Base-by-base conservation (phyloP, 64 coral and sea anemone species). In the Porites australiensis region DNA sequence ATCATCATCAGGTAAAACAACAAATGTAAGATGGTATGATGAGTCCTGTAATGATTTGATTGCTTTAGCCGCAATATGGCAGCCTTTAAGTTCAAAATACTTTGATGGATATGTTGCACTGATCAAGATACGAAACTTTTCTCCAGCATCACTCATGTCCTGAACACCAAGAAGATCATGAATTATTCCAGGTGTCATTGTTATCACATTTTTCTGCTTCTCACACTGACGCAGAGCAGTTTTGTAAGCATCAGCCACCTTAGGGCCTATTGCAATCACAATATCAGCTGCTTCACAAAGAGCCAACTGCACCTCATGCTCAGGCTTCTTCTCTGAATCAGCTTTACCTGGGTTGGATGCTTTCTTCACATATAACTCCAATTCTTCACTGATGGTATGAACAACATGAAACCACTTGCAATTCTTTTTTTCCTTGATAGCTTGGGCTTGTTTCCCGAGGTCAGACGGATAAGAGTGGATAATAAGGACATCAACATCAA, bases 351-450 rank as follows among this genome's bases (percentile, higher is more conserved):
- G n/a, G n/a, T n/a, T n/a, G n/a, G n/a, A n/a, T n/a, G n/a, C n/a
- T n/a, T n/a, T n/a, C n/a, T n/a, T n/a, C n/a, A n/a, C n/a, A n/a
- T n/a, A n/a, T n/a, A n/a, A n/a, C n/a, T n/a, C n/a, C n/a, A n/a
- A n/a, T n/a, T n/a, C n/a, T n/a, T n/a, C n/a, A n/a, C n/a, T n/a
- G n/a, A 15, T 4, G 50, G 46, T 22, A n/a, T 86, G 71, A 16
- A 87, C 48, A 57, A 87, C 69, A 10, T 87, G 85, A 57, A 87
- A 4, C n/a, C 69, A 72, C 19, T 70, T 87, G 6, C 85, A 87
- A 2, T 87, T 70, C 43, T 55, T 21, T 9, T 5, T 6, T 14
- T 57, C 18, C 13, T 55, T 27, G 2, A 70, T 52, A 4, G 58
- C 14, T 51, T 58, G 85, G 11, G 85, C 67, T 37, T 87, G 50